Evolutionary conservation across 2,888 invertebrate genomes (phyloP), one percentile per base, ranked within the genome.

Genomic region (Muschampia plurimacula): DNA sequence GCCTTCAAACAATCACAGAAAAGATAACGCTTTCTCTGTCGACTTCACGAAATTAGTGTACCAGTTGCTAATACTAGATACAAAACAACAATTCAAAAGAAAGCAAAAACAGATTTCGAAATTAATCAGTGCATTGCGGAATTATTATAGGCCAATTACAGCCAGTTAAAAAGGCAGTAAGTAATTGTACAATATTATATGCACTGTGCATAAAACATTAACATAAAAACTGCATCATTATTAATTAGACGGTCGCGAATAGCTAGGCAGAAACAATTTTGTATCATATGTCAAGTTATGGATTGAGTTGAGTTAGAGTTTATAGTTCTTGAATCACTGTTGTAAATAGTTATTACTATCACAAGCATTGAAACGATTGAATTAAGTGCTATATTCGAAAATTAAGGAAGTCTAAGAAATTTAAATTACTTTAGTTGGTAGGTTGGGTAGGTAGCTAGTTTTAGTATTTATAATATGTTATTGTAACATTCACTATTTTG

Each of bases 11-110:
- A 69, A 44, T 63, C 69, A 69, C 32, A 69, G 69, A 64, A 69
- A 69, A 15, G 12, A 69, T 69, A 64, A 39, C 64, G 15, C 69
- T 69, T 69, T 69, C 69, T 69, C 69, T 57, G 44, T 32, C 41
- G 64, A 44, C 69, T 41, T 55, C 22, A 44, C 41, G 8, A 63
- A 69, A 69, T 52, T 69, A 63, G 12, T 49, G 49, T 46, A 49
- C 28, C 36, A 22, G 39, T 36, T 10, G 36, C 62, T 39, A 41
- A 41, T 60, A 36, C 32, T 60, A 60, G 60, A 60, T 60, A 36
- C 60, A 36, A 60, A 60, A 62, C 15, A 62, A 62, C 62, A 62
- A 62, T 62, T 41, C 41, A 62, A 36, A 62, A 41, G 62, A 62
- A 62, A 62, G 62, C 62, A 41, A 62, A 62, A 62, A 62, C 62